These are phyloP conservation scores for Pristionchus fissidentatus DNA, from an alignment of 2,888 invertebrate genomes.

Conservation along the genomic window DNA sequence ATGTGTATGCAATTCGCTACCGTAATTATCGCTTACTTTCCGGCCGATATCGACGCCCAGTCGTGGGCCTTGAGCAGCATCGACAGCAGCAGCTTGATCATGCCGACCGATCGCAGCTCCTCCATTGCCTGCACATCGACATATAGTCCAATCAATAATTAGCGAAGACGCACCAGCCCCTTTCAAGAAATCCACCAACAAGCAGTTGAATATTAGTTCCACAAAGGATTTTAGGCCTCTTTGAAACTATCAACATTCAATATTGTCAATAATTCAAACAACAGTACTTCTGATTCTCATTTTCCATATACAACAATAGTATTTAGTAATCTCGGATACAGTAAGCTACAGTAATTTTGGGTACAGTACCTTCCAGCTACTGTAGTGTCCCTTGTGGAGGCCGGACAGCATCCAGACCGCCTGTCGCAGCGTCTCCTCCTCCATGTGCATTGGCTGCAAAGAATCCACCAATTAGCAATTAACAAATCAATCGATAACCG, in stretches of 20 bases:
- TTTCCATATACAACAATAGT: neutral
- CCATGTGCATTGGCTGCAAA: constrained; percentile 79
- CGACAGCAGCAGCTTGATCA: constrained; percentile 84
- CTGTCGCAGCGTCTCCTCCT: constrained; percentile 88
- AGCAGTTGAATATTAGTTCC: too few relatives aligned
- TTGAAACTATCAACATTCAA: too few relatives aligned
- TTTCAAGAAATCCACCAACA: too few relatives aligned
- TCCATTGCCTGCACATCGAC: constrained; percentile 92
- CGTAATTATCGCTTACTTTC: constrained; percentile 21
- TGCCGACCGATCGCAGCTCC: constrained; percentile 87
- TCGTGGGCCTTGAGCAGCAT: constrained; percentile 91
- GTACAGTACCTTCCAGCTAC: constrained; percentile 35
- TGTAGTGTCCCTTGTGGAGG: constrained; percentile 71
- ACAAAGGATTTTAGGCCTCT: too few relatives aligned
- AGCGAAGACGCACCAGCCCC: too few relatives aligned
- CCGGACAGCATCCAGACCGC: constrained; percentile 88
- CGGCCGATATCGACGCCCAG: constrained; percentile 84
- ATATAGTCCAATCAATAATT: too few relatives aligned
- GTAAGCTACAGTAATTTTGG: neutral
- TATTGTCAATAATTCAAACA: too few relatives aligned
- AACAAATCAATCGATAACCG: neutral
- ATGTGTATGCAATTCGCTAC: neutral
- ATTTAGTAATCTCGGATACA: constrained; percentile 50
- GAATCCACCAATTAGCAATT: too few relatives aligned
- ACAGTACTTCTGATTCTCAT: too few relatives aligned